These are phyloP conservation scores for Microplitis mediator DNA, from an alignment of 1,140 invertebrate species.

Conservation along the genomic window DNA sequence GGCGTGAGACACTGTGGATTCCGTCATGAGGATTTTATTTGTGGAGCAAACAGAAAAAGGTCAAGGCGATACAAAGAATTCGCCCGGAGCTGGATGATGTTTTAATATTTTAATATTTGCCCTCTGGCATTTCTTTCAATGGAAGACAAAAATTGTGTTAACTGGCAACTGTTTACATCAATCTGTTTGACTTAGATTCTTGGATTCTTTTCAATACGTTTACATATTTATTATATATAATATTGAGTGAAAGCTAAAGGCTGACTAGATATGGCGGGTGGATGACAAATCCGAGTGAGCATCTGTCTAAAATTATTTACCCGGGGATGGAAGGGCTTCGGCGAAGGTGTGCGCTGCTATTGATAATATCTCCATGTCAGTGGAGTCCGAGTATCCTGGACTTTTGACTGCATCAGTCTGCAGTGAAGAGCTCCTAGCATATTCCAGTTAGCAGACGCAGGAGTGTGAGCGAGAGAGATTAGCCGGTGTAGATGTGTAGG, in stretches of 20 bases:
- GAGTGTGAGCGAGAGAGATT: no score
- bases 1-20: constrained; percentile 4
- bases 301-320: background rate
- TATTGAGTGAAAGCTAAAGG: no score
- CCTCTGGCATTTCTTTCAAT: background rate
- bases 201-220: no score
- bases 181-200: constrained; percentile 44
- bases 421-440: background rate
- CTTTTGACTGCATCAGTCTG: no score
- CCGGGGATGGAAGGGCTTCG: no score
- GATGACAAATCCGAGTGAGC: no score
- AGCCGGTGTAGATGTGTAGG: no score
- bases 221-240: no score
- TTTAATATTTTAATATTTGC: background rate
- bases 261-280: no score
- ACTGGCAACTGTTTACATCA: constrained; percentile 12
- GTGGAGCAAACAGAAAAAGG: constrained; percentile 52
- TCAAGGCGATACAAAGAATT: constrained; percentile 18
- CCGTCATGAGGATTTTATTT: constrained; percentile 45
- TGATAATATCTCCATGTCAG: no score
- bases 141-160: background rate
- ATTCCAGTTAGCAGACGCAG: background rate
- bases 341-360: no score
- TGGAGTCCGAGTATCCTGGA: no score
- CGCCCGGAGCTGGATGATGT: background rate